Conservation (phyloP, 2,797 vertebrate species). For the Danio choprae region DNA sequence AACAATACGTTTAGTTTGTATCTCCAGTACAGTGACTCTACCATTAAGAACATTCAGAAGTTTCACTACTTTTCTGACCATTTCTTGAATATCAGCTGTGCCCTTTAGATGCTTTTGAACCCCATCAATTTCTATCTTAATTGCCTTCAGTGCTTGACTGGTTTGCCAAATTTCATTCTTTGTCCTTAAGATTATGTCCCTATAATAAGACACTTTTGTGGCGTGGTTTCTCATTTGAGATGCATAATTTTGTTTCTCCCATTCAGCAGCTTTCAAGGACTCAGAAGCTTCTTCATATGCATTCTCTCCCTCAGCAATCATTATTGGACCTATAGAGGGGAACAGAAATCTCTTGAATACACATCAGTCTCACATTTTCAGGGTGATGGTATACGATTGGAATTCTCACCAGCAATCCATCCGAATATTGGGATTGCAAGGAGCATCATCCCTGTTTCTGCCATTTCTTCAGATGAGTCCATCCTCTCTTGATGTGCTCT, state of each 20-base stretch:
- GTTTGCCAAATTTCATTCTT: background rate
- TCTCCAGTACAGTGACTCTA: background rate
- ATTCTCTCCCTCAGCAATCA: background rate
- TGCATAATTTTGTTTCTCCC: background rate
- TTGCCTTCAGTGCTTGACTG: background rate
- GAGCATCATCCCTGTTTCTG: background rate
- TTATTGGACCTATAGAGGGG: slow-evolving; percentile 19
- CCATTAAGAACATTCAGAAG: slow-evolving; percentile 25
- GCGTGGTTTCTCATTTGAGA: background rate
- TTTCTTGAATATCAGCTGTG: slow-evolving; percentile 8
- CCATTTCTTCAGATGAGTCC: background rate
- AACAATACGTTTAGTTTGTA: slow-evolving; percentile 35
- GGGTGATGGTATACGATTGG: background rate
- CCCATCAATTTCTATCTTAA: background rate
- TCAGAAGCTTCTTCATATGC: background rate
- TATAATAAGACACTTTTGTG: slow-evolving; percentile 7
- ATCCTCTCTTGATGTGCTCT: background rate
- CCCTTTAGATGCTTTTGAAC: background rate
- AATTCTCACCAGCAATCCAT: slow-evolving; percentile 45
- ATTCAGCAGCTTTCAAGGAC: background rate
- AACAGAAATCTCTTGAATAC: background rate
- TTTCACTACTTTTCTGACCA: slow-evolving; percentile 6
- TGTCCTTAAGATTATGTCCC: background rate
- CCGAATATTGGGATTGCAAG: slow-evolving; percentile 6
- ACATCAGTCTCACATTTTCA: background rate